Conservation (phyloP, 2,113 vertebrate species). For the Fregetta grallaria region DNA sequence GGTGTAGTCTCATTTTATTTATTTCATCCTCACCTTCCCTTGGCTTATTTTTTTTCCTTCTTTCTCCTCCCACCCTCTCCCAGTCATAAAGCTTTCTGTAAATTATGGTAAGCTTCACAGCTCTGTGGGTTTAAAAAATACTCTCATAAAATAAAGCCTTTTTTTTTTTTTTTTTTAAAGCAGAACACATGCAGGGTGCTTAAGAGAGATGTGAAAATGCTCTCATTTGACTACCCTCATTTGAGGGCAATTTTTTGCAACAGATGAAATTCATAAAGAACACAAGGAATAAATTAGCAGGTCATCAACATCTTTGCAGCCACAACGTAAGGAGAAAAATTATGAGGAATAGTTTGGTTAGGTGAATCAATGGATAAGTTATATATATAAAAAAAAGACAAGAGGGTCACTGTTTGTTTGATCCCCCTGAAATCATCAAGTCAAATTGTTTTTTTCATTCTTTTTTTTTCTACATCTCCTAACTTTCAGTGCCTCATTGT, state of each 20-base stretch:
- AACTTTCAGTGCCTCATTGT: neutral
- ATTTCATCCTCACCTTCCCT: neutral
- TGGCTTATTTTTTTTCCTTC: neutral
- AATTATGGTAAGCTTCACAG: slow-evolving; percentile 52
- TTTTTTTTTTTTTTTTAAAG: neutral
- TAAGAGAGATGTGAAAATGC: slow-evolving; percentile 30
- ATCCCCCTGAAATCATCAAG: neutral
- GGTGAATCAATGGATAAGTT: neutral
- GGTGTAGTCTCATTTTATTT: neutral
- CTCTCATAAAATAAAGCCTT: slow-evolving; percentile 16
- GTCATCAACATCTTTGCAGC: slow-evolving; percentile 60
- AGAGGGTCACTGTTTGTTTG: neutral
- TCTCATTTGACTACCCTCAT: slow-evolving; percentile 32
- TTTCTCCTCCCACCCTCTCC: neutral
- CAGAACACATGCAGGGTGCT: slow-evolving; percentile 45
- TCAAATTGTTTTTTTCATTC: fast-evolving
- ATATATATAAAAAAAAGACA: neutral
- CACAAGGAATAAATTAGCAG: slow-evolving; percentile 64
- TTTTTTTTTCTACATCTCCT: neutral
- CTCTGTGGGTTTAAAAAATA: neutral
- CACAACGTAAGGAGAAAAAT: slow-evolving; percentile 34
- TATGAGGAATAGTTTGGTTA: neutral
- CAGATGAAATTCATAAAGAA: slow-evolving; percentile 43
- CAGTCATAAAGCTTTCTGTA: slow-evolving; percentile 25
- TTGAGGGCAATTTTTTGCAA: slow-evolving; percentile 57